Evolutionary conservation across 2,113 vertebrate genomes (phyloP), one percentile per base, ranked within the genome.

Genomic region (Lipotes vexillifer): DNA sequence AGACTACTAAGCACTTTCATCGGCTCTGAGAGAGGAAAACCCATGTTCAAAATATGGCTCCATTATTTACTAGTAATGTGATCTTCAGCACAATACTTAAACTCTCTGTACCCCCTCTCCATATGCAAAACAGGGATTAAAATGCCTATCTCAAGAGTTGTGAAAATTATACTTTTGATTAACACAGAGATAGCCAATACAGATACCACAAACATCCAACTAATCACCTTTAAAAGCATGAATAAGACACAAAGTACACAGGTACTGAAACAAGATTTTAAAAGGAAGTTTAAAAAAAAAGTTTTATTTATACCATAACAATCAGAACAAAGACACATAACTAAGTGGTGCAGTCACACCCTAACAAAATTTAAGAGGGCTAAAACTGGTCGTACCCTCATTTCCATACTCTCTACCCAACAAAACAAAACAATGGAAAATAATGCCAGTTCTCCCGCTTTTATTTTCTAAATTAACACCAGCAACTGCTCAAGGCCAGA

Each of bases 351-450:
- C 6, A 36, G 27, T 33, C 75, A 89, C 23, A 92, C 27, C 27
- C 36, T 86, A 41, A 65, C 21, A 89, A 66, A 94, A 83, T 57
- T 55, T 87, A 29, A 89, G 84, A 59, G 55, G 29, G 31, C 36
- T 71, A n/a, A 82, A 96, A 83, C 38, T 65, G 85, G 52, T 49
- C 25, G 82, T 59, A 61, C 74, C 85, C 21, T 83, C 41, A 86
- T 80, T 66, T 36, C 52, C 94, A 88, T 8, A 75, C 75, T 59
- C 72, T 52, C 75, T 15, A 75, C 18, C 20, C n/a, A 83, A 78
- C 61, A 83, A 96, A 61, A 80, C 27, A 78, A 93, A 93, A 91
- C 33, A 83, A 69, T 41, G 81, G 72, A 93, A 95, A 97, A 72
- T 23, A 87, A 11, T 69, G 15, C 20, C 71, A 91, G 15, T 69